Evolutionary conservation across 2,797 vertebrate species (phyloP).

Genomic region (Thunnus albacares): DNA sequence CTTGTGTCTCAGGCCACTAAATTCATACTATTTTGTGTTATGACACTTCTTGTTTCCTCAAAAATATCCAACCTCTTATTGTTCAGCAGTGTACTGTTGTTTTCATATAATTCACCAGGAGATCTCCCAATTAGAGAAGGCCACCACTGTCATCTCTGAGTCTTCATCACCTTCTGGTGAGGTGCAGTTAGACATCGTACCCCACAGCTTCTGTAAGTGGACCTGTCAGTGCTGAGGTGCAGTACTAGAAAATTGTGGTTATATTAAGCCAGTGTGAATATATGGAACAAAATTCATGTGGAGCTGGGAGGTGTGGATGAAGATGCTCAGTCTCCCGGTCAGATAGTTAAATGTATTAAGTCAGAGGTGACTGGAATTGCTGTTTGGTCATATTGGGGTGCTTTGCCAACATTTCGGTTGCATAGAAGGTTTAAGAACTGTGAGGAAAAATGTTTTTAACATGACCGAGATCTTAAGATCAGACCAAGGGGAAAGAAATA

Average conservation of each 20-base stretch:
- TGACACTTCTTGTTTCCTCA: background rate
- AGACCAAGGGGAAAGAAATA: background rate
- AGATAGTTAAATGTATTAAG: too few species aligned
- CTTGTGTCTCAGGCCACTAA: background rate
- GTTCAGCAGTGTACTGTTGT: background rate
- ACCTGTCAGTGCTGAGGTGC: background rate
- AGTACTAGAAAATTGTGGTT: background rate
- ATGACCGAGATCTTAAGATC: background rate
- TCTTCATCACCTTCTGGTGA: background rate
- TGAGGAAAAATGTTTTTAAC: background rate
- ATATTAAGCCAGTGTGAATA: background rate
- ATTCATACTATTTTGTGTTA: background rate
- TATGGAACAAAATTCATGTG: background rate
- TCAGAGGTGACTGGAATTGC: too few species aligned
- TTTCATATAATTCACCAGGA: background rate
- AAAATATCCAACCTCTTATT: background rate
- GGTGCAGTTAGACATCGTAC: conserved; percentile 3
- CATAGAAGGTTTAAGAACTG: background rate
- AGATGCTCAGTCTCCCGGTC: background rate
- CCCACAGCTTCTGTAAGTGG: background rate
- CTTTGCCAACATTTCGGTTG: background rate
- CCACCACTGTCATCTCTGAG: background rate
- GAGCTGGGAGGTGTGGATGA: background rate
- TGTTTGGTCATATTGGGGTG: too few species aligned
- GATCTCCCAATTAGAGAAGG: background rate